Percentiles rank a stretch among this genome's conserved stretches.
Conservation (phyloP, 37 sponge, comb jelly and placozoan species). For the Beroe ovata region DNA sequence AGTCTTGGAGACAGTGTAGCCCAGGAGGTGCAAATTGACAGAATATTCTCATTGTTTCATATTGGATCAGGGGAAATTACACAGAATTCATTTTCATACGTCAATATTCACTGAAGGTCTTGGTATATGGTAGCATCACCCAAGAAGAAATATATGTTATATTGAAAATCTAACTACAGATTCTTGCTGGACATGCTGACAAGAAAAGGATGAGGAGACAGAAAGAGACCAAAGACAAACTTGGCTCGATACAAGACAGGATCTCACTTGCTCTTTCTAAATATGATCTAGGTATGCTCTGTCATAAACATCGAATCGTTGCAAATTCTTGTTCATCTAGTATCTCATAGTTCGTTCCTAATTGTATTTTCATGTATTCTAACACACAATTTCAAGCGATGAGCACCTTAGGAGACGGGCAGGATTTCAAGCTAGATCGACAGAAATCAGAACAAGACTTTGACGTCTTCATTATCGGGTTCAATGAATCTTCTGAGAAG, state of each 20-base stretch:
- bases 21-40: background rate
- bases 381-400: slow-evolving; percentile 3
- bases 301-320: too few relatives aligned
- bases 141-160: too few relatives aligned
- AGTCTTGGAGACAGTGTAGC: slow-evolving; percentile 14
- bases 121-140: background rate
- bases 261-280: slow-evolving; percentile 14
- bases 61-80: too few relatives aligned
- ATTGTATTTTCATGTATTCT: background rate
- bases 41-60: background rate
- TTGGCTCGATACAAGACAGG: slow-evolving; percentile 45
- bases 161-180: background rate
- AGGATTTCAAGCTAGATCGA: slow-evolving; percentile 13
- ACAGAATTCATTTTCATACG: too few relatives aligned
- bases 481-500: slow-evolving; percentile 32
- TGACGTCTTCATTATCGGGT: slow-evolving; percentile 27
- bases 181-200: background rate
- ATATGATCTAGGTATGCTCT: slow-evolving; percentile 48
- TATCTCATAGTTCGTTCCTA: background rate
- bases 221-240: slow-evolving; percentile 42
- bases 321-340: too few relatives aligned
- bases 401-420: slow-evolving; percentile 27
- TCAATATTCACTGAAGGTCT: too few relatives aligned
- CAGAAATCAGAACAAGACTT: slow-evolving; percentile 35
- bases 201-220: background rate